Evolutionary conservation across 2,888 invertebrate genomes (phyloP).

Genomic region (Melieria picta): DNA sequence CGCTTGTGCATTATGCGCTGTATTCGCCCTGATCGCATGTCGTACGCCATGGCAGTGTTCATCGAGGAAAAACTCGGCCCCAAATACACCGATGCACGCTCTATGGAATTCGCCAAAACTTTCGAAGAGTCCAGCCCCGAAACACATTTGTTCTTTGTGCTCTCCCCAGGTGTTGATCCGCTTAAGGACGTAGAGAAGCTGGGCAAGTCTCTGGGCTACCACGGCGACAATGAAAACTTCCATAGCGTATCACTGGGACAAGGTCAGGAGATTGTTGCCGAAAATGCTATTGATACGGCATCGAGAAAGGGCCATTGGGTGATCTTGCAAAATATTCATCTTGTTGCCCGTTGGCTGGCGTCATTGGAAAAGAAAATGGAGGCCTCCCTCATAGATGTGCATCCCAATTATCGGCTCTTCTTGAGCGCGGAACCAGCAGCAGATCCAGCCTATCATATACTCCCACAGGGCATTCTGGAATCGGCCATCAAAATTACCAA

Average conservation of each 20-base stretch:
- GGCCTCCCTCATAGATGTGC: constrained; percentile 75
- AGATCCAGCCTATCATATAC: constrained; percentile 73
- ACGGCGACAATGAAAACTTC: constrained; percentile 82
- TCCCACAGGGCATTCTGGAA: constrained; percentile 88
- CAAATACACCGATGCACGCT: constrained; percentile 82
- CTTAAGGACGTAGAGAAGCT: constrained; percentile 90
- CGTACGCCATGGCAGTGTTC: constrained; percentile 82
- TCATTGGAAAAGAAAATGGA: constrained; percentile 92
- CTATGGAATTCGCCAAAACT: constrained; percentile 84
- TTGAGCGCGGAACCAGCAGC: constrained; percentile 89
- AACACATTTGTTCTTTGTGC: constrained; percentile 92
- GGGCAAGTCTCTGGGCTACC: constrained; percentile 83
- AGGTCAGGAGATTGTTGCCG: constrained; percentile 93
- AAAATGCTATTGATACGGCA: constrained; percentile 83
- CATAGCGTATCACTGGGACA: constrained; percentile 95
- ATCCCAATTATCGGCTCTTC: constrained; percentile 76
- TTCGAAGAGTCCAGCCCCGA: constrained; percentile 85
- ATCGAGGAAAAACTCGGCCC: constrained; percentile 89
- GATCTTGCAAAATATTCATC: constrained; percentile 90
- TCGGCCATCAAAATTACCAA: constrained; percentile 96
- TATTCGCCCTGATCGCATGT: constrained; percentile 92
- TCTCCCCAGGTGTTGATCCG: constrained; percentile 95
- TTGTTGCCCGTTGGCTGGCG: constrained; percentile 90
- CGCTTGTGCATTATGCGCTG: constrained; percentile 92
- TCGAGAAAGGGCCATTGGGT: constrained; percentile 89